These are phyloP conservation scores for Eremobia ochroleuca DNA, from an alignment of 2,888 invertebrate species.

Conservation along the genomic window DNA sequence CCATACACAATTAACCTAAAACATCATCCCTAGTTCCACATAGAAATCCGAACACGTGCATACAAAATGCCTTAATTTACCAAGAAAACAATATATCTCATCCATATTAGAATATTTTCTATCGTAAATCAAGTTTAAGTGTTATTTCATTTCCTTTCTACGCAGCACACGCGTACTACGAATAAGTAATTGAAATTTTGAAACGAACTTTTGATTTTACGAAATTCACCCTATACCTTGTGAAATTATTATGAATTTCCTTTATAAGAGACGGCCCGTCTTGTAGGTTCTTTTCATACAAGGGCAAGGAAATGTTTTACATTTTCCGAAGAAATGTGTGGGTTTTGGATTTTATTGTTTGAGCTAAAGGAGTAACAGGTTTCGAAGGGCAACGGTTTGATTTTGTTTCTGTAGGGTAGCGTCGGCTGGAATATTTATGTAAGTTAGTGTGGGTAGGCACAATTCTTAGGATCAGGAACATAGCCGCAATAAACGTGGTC, in stretches of 20 bases:
- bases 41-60: constrained; percentile 80
- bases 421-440: not conserved
- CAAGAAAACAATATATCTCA: constrained; percentile 88
- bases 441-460: not conserved
- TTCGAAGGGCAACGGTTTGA: not conserved
- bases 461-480: not conserved
- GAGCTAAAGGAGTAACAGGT: constrained; percentile 16
- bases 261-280: constrained; percentile 72
- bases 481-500: not conserved
- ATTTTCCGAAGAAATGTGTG: constrained; percentile 61
- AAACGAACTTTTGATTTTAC: constrained; percentile 90
- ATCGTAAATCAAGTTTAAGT: constrained; percentile 90
- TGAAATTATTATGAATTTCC: constrained; percentile 90
- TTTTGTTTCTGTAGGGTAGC: not conserved
- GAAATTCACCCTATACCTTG: constrained; percentile 83
- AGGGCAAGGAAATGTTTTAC: constrained; percentile 72
- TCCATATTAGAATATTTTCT: constrained; percentile 88
- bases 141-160: constrained; percentile 90
- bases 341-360: constrained; percentile 38
- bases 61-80: constrained; percentile 82
- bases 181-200: constrained; percentile 90
- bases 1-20: constrained; percentile 52
- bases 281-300: constrained; percentile 75
- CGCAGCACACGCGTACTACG: constrained; percentile 89
- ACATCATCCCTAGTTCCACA: constrained; percentile 67